phyloP scores from a whole-genome alignment of 1,140 invertebrate species.

The Procambarus virginalis region DNA sequence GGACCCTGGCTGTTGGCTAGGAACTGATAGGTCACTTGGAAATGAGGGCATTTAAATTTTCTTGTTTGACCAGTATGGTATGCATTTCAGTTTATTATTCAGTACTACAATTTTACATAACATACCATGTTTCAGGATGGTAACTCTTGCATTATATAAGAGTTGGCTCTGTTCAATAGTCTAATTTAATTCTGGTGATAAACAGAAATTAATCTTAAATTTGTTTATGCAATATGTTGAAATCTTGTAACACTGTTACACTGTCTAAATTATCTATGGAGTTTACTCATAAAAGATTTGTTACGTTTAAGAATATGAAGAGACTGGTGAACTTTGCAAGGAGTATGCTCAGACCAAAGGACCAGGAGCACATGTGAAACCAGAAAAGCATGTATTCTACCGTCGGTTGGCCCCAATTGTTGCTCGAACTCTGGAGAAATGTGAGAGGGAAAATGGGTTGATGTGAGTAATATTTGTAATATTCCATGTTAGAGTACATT shows the following conservation, averaged over 20 bases:
- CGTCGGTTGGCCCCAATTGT: conserved; percentile 79
- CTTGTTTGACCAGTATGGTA: too few species aligned
- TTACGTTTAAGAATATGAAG: conserved; percentile 75
- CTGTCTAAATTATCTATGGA: background rate
- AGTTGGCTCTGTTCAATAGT: too few species aligned
- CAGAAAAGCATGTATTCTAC: conserved; percentile 82
- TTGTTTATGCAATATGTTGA: background rate
- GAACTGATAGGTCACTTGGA: too few species aligned
- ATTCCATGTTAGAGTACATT: background rate
- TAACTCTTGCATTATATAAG: too few species aligned
- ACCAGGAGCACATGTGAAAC: conserved; percentile 79
- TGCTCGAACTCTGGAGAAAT: conserved; percentile 81
- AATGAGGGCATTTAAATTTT: too few species aligned
- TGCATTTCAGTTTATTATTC: too few species aligned
- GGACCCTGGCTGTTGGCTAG: too few species aligned
- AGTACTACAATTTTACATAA: too few species aligned
- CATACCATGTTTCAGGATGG: too few species aligned
- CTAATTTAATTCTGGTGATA: too few species aligned
- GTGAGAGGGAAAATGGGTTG: conserved; percentile 83
- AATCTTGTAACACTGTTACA: too few species aligned
- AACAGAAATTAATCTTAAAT: too few species aligned
- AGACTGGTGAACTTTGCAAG: conserved; percentile 78
- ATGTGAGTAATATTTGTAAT: conserved; percentile 76
- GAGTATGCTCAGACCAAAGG: conserved; percentile 80
- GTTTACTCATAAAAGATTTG: background rate